These are phyloP conservation scores for Drosophila algonquin DNA, from an alignment of 2,888 invertebrate genomes.

Conservation along the genomic window DNA sequence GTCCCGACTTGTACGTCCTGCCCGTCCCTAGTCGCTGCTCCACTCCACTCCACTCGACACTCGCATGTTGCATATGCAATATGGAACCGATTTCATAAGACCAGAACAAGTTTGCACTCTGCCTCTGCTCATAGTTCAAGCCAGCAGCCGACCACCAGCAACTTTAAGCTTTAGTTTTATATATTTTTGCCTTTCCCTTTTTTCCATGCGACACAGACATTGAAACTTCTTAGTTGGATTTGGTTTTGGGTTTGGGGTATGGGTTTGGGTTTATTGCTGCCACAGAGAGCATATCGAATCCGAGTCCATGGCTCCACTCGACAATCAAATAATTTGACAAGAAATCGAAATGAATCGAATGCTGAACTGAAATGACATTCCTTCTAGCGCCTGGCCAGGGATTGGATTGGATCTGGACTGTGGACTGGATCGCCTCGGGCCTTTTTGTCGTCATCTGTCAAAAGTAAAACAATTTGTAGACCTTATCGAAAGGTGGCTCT, in stretches of 20 bases:
- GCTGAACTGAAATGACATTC: conserved; percentile 57
- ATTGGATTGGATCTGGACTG: neutral
- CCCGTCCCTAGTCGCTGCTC: conserved; percentile 31
- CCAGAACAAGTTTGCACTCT: conserved; percentile 66
- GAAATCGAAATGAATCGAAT: conserved; percentile 29
- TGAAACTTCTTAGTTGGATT: conserved; percentile 44
- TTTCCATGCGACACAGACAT: conserved; percentile 50
- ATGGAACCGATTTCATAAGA: conserved; percentile 49
- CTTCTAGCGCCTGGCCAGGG: conserved; percentile 62
- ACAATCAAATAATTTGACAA: conserved; percentile 64
- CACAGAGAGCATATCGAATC: conserved; percentile 30
- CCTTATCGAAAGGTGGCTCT: conserved; percentile 67
- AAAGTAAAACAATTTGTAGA: conserved; percentile 53
- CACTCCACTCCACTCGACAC: neutral
- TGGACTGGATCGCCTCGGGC: conserved; percentile 47
- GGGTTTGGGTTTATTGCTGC: conserved; percentile 23
- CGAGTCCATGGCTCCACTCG: conserved; percentile 52
- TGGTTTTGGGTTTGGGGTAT: neutral
- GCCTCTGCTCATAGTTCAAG: conserved; percentile 41
- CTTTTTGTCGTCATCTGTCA: conserved; percentile 60
- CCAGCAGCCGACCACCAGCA: conserved; percentile 25
- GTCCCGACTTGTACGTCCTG: conserved; percentile 23
- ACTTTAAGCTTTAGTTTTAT: conserved; percentile 58
- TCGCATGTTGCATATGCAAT: conserved; percentile 51
- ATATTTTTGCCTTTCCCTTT: conserved; percentile 66